Conservation (phyloP, 2,113 vertebrate species). For the Anguilla japonica region DNA sequence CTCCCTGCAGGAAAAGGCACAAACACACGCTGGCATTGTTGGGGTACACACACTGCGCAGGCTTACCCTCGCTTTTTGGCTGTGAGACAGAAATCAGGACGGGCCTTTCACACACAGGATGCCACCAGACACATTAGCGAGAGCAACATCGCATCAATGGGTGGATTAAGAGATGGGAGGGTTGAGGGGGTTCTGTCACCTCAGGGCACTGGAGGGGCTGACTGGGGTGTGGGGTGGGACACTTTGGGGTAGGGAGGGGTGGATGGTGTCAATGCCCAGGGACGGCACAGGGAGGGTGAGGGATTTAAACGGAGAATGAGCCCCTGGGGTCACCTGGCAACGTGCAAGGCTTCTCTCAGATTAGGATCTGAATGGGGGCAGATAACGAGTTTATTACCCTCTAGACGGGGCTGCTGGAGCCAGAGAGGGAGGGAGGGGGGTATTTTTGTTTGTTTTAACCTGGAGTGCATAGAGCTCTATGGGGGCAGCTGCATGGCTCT, state of each 20-base stretch:
- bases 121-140: neutral
- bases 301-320: conserved; percentile 70
- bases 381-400: conserved; percentile 82
- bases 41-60: neutral
- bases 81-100: neutral
- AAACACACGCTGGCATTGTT: neutral
- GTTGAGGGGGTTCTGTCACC: conserved; percentile 49
- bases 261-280: conserved; percentile 55
- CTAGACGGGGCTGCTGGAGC: conserved; percentile 72
- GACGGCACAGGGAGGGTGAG: conserved; percentile 67
- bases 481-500: conserved; percentile 65
- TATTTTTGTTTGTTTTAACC: conserved; percentile 75
- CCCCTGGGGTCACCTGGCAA: conserved; percentile 76
- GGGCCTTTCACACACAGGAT: neutral
- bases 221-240: conserved; percentile 41
- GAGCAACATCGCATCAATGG: conserved; percentile 69
- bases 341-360: conserved; percentile 71
- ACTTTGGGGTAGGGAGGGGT: conserved; percentile 5
- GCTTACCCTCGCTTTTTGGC: neutral
- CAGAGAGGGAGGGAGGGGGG: conserved; percentile 57
- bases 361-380: conserved; percentile 78
- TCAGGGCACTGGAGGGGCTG: conserved; percentile 64
- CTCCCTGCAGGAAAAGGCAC: no score
- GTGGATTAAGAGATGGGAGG: conserved; percentile 70
- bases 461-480: conserved; percentile 29